Evolutionary conservation across 2,113 vertebrate species (phyloP).

Genomic region (Cyprinodon variegatus): DNA sequence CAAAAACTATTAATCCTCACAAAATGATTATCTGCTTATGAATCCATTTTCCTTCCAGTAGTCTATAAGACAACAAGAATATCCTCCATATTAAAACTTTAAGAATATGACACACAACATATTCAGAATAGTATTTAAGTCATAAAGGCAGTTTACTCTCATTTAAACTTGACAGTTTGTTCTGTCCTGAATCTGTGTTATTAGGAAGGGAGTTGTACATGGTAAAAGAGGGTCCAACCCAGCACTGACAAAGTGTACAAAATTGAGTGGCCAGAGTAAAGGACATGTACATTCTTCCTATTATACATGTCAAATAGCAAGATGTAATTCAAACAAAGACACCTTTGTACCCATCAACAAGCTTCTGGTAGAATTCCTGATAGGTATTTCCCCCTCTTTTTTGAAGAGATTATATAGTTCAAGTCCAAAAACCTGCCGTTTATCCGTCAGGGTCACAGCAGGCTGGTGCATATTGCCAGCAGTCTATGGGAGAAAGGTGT

Average conservation of each 20-base stretch:
- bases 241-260: neutral
- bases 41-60: neutral
- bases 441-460: no score
- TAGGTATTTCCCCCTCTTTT: neutral
- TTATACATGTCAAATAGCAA: neutral
- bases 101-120: neutral
- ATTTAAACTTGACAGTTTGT: neutral
- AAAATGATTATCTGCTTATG: neutral
- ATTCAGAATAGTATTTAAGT: neutral
- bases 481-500: no score
- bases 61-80: neutral
- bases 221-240: neutral
- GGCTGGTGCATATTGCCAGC: no score
- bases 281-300: neutral
- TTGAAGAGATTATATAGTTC: neutral
- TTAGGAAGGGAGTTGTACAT: neutral
- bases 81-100: neutral
- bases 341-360: no score
- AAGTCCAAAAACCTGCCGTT: neutral
- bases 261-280: neutral
- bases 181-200: neutral
- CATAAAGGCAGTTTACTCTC: neutral
- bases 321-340: no score
- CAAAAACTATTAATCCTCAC: neutral
- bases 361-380: neutral